Evolutionary conservation across 2,797 vertebrate species (phyloP).

Genomic region (Echiichthys vipera): DNA sequence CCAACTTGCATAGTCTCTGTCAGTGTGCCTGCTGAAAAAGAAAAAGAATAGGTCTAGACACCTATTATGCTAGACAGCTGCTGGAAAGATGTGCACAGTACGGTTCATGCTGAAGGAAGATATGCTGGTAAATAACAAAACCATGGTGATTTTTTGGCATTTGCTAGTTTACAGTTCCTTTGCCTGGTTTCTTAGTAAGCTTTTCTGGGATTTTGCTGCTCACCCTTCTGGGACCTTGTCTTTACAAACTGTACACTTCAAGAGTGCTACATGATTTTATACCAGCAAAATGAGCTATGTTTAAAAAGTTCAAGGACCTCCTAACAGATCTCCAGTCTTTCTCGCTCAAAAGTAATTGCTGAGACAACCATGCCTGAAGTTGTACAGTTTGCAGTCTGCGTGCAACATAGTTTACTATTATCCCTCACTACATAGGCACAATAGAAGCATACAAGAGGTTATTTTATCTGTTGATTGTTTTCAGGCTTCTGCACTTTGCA

Average conservation of each 20-base stretch:
- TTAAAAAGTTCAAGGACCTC: conserved; percentile 7
- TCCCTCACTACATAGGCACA: not conserved
- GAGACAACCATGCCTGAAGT: not conserved
- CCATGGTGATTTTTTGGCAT: conserved; percentile 41
- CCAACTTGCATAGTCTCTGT: not conserved
- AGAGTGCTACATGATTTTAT: conserved; percentile 14
- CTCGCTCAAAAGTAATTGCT: not conserved
- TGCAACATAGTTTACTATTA: not conserved
- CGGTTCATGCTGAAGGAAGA: conserved; percentile 31
- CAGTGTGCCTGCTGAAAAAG: conserved; percentile 22
- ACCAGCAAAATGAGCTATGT: conserved; percentile 13
- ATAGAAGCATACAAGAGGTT: not conserved
- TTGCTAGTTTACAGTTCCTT: conserved; percentile 17
- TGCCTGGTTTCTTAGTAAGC: conserved; percentile 29
- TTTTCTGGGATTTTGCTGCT: conserved; percentile 11
- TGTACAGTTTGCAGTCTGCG: not conserved
- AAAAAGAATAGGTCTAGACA: conserved; percentile 26
- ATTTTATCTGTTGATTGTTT: not conserved
- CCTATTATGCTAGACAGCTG: conserved; percentile 56
- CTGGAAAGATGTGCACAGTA: conserved; percentile 43
- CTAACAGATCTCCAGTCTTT: conserved; percentile 23
- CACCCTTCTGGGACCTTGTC: not conserved
- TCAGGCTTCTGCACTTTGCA: not conserved
- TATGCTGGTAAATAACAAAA: conserved; percentile 37
- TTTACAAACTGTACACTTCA: conserved; percentile 21